Evolutionary conservation across 2,113 vertebrate species (phyloP).

Genomic region (Pangasianodon gigas): DNA sequence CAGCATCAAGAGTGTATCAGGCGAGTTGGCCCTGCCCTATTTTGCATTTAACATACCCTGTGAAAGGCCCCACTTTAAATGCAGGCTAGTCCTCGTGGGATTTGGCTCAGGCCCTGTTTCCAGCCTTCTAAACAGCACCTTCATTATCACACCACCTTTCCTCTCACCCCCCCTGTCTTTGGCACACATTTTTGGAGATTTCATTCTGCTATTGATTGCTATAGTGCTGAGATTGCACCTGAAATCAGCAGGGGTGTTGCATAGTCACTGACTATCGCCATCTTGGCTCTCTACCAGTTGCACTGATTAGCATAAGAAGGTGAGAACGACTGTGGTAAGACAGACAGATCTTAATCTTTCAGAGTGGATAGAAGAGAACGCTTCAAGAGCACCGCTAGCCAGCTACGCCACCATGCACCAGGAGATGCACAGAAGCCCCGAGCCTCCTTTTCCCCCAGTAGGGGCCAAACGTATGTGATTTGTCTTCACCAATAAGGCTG

Average conservation of each 20-base stretch:
- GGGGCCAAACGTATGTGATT: conserved; percentile 75
- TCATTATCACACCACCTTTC: conserved; percentile 61
- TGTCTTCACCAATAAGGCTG: conserved; percentile 26
- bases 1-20: not conserved
- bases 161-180: not conserved
- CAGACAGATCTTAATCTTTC: conserved; percentile 65
- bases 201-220: conserved; percentile 42
- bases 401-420: conserved; percentile 85
- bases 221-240: conserved; percentile 24
- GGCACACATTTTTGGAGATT: conserved; percentile 45
- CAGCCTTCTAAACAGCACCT: conserved; percentile 60
- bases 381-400: conserved; percentile 81
- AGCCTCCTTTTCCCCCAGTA: conserved; percentile 68
- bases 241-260: not conserved
- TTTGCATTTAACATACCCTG: conserved; percentile 32
- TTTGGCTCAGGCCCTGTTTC: conserved; percentile 43
- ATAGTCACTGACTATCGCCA: conserved; percentile 11
- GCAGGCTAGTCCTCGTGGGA: conserved; percentile 23
- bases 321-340: conserved; percentile 41
- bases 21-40: not conserved
- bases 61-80: conserved; percentile 42
- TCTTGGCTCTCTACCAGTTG: conserved; percentile 24
- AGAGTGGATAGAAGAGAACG: conserved; percentile 95
- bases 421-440: conserved; percentile 81
- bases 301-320: not conserved